A percentile compares a stretch with the other conserved stretches of the same genome.
phyloP scores from a whole-genome alignment of 1,140 invertebrate genomes.

The Drosophila santomea region DNA sequence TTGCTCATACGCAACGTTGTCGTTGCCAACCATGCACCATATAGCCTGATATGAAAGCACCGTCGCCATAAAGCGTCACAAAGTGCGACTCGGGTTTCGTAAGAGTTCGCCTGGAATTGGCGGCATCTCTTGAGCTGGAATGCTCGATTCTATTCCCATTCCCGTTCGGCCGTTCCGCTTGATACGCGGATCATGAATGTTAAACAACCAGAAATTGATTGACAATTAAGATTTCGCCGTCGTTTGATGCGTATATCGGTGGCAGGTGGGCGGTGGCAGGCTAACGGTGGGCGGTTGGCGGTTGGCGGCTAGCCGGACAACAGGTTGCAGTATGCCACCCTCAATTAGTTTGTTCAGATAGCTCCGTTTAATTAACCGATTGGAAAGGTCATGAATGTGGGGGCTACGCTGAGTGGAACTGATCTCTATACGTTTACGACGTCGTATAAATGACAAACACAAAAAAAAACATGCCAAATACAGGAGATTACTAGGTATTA shows the following conservation, averaged over 20 bases:
- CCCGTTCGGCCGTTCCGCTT: conserved; percentile 1
- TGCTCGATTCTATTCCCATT: background rate
- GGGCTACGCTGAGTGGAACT: background rate
- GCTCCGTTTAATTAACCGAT: conserved; percentile 26
- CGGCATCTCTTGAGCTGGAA: conserved; percentile 37
- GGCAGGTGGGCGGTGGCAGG: background rate
- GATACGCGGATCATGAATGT: conserved; percentile 45
- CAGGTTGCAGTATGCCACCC: conserved; percentile 16
- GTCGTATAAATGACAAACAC: background rate
- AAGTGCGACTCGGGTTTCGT: conserved; percentile 9
- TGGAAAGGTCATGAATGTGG: background rate
- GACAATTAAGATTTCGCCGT: conserved; percentile 53
- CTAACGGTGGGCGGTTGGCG: background rate
- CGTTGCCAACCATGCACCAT: conserved; percentile 33
- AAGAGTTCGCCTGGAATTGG: conserved; percentile 20
- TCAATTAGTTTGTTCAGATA: conserved; percentile 42
- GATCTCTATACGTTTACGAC: background rate
- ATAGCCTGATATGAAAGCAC: conserved; percentile 36
- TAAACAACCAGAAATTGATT: conserved; percentile 56
- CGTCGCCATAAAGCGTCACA: conserved; percentile 2
- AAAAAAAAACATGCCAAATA: background rate
- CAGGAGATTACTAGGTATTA: background rate
- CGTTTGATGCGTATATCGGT: background rate
- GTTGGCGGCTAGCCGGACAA: background rate
- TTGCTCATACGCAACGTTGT: conserved; percentile 64